phyloP scores from a whole-genome alignment of 64 coral and sea anemone species.

The Montipora cactus region DNA sequence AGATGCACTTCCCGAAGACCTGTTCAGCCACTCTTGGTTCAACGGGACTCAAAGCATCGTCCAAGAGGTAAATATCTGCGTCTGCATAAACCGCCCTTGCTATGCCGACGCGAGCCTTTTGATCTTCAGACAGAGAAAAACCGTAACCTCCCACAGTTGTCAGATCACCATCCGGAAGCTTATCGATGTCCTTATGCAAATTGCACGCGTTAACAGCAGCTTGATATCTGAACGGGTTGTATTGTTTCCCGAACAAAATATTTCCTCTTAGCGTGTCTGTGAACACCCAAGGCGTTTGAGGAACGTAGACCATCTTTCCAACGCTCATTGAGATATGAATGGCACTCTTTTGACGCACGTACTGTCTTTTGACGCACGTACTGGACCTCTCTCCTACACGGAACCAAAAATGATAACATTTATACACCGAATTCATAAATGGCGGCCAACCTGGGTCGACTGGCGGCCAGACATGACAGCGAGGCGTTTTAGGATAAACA shows the following conservation, averaged over 20 bases:
- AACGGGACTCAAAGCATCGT: too few species aligned
- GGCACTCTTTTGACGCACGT: too few species aligned
- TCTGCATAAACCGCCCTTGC: too few species aligned
- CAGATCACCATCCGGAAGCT: constrained; percentile 63
- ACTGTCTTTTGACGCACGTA: constrained; percentile 77
- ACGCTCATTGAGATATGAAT: constrained; percentile 73
- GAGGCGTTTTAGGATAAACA: too few species aligned
- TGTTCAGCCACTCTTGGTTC: too few species aligned
- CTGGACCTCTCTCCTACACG: constrained; percentile 74
- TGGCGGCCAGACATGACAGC: too few species aligned
- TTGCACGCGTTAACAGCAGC: constrained; percentile 86
- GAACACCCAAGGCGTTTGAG: constrained; percentile 80
- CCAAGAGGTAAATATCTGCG: too few species aligned
- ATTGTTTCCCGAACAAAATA: constrained; percentile 77
- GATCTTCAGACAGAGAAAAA: constrained; percentile 37
- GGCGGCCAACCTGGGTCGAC: too few species aligned
- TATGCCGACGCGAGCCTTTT: constrained; percentile 55
- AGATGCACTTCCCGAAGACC: too few species aligned
- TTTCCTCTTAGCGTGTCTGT: constrained; percentile 81
- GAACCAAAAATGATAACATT: background rate
- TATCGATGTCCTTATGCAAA: constrained; percentile 71
- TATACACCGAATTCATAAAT: too few species aligned
- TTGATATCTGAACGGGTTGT: constrained; percentile 91
- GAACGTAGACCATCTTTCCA: constrained; percentile 79
- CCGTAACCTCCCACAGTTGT: constrained; percentile 47